These are phyloP conservation scores for Thripadectes ignobilis DNA, from an alignment of 2,797 vertebrate genomes.

Conservation along the genomic window DNA sequence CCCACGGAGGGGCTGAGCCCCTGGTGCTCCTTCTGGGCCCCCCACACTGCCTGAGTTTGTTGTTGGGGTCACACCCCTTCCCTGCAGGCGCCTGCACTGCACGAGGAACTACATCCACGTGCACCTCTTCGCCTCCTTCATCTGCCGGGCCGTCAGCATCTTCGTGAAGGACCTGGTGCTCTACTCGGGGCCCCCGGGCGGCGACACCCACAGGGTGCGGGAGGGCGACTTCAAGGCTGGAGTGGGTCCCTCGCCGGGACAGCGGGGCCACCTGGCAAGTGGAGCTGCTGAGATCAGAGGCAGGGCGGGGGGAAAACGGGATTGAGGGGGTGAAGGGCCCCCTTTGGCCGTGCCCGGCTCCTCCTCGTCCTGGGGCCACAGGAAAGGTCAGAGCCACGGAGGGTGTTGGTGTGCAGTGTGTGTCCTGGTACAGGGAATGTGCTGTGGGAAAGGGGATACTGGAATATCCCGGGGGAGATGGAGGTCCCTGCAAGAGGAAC, in stretches of 20 bases:
- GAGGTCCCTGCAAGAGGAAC: neutral
- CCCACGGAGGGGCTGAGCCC: neutral
- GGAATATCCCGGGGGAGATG: neutral
- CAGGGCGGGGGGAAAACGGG: neutral
- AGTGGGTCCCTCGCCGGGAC: neutral
- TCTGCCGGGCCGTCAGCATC: constrained; percentile 89
- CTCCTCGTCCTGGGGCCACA: neutral
- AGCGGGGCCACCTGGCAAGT: constrained; percentile 61
- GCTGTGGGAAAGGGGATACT: neutral
- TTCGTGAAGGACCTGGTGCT: constrained; percentile 90
- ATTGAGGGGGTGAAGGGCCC: neutral
- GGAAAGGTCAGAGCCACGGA: neutral
- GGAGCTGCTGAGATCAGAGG: fast-evolving
- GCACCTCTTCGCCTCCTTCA: constrained; percentile 91
- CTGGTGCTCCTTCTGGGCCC: neutral
- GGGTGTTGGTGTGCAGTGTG: neutral
- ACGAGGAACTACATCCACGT: constrained; percentile 93
- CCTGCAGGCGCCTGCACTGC: constrained; percentile 86
- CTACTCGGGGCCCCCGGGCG: constrained; percentile 67
- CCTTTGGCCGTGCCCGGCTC: neutral
- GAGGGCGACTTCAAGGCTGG: constrained; percentile 33
- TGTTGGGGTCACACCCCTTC: neutral
- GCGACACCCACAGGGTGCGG: constrained; percentile 2
- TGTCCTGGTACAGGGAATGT: neutral
- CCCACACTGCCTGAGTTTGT: neutral